These are phyloP conservation scores for Eospalax fontanierii DNA, from an alignment of 2,797 vertebrate genomes.

Conservation along the genomic window DNA sequence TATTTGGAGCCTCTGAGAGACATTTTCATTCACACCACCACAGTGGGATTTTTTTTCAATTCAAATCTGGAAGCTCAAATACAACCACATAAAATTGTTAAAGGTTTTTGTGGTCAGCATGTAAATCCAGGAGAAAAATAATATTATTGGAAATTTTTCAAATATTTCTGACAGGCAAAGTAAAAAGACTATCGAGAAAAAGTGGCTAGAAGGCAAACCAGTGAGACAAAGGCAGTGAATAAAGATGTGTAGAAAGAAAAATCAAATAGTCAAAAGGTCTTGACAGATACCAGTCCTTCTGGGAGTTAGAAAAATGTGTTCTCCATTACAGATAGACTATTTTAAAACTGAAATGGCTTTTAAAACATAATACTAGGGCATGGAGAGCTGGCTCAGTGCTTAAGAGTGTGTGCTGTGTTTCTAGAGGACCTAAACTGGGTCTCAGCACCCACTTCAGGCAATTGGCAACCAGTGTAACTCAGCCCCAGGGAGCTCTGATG, in stretches of 20 bases:
- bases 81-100: background rate
- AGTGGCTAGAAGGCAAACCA: background rate
- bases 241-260: background rate
- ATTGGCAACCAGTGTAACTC: background rate
- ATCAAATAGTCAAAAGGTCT: background rate
- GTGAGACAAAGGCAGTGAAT: background rate
- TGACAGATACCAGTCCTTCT: slow-evolving; percentile 27
- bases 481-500: background rate
- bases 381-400: background rate
- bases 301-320: background rate
- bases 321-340: background rate
- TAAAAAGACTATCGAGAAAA: background rate
- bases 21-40: too few species aligned
- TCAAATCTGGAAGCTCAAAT: background rate
- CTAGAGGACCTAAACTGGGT: background rate
- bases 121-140: slow-evolving; percentile 46
- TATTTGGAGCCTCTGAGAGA: too few species aligned
- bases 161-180: slow-evolving; percentile 38
- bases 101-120: slow-evolving; percentile 20
- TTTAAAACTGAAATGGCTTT: background rate
- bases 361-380: background rate
- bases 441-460: background rate
- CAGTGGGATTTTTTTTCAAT: background rate
- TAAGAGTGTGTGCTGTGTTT: background rate
- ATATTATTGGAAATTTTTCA: slow-evolving; percentile 33